These are phyloP conservation scores for Pitangus sulphuratus DNA, from an alignment of 2,797 vertebrate species.

Conservation along the genomic window DNA sequence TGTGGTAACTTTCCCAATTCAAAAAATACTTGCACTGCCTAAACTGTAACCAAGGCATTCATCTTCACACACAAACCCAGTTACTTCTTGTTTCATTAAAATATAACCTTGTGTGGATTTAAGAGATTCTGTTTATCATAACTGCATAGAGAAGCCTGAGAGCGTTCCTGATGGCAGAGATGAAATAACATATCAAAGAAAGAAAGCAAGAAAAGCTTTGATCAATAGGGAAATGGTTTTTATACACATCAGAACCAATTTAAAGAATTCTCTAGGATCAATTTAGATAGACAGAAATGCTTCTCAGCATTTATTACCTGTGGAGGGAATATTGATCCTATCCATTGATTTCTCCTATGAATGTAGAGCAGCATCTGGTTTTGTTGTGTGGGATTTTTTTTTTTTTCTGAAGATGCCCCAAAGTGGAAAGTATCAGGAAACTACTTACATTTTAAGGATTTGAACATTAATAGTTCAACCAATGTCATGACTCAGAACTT, in stretches of 20 bases:
- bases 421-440: slow-evolving; percentile 72
- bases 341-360: slow-evolving; percentile 76
- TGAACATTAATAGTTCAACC: slow-evolving; percentile 59
- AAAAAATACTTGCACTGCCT: slow-evolving; percentile 2
- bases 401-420: slow-evolving; percentile 48
- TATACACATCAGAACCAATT: slow-evolving; percentile 83
- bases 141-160: slow-evolving; percentile 18
- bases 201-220: slow-evolving; percentile 68
- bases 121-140: slow-evolving; percentile 60
- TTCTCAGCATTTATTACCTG: slow-evolving; percentile 84
- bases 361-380: slow-evolving; percentile 68
- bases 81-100: slow-evolving; percentile 50
- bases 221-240: slow-evolving; percentile 83
- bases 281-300: slow-evolving; percentile 83
- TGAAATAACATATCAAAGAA: slow-evolving; percentile 74
- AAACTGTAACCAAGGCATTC: slow-evolving; percentile 32
- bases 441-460: slow-evolving; percentile 66
- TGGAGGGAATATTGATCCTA: slow-evolving; percentile 79
- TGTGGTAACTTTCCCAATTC: slow-evolving; percentile 5
- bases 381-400: neutral
- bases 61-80: slow-evolving; percentile 41
- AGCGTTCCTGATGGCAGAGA: slow-evolving; percentile 34
- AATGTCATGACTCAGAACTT: slow-evolving; percentile 53
- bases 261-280: slow-evolving; percentile 79
- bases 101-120: slow-evolving; percentile 20